Evolutionary conservation across 2,888 invertebrate genomes (phyloP).

Genomic region (Drosophila picticornis): DNA sequence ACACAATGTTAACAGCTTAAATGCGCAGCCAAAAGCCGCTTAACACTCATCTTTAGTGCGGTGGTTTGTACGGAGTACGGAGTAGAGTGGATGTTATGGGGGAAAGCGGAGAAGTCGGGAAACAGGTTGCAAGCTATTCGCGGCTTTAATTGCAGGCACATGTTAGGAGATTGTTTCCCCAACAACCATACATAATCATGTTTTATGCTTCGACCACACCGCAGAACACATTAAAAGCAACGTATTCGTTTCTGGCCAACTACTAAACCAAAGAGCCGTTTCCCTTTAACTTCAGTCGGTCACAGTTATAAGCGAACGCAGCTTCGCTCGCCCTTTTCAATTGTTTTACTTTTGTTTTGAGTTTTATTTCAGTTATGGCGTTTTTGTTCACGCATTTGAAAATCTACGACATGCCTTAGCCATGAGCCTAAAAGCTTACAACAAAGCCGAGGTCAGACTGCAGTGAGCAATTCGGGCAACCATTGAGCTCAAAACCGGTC

Average conservation of each 20-base stretch:
- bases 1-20: slow-evolving; percentile 71
- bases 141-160: slow-evolving; percentile 54
- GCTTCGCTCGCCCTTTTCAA: slow-evolving; percentile 13
- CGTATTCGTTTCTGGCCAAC: slow-evolving; percentile 27
- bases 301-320: slow-evolving; percentile 31
- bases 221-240: slow-evolving; percentile 36
- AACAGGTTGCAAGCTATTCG: slow-evolving; percentile 21
- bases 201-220: slow-evolving; percentile 56
- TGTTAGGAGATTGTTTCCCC: slow-evolving; percentile 11
- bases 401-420: slow-evolving; percentile 37
- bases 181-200: slow-evolving; percentile 56
- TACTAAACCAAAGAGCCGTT: slow-evolving; percentile 15
- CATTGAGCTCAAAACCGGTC: not conserved
- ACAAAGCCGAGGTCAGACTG: slow-evolving; percentile 3
- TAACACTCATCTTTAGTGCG: slow-evolving; percentile 71
- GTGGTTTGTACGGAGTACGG: slow-evolving; percentile 45
- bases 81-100: slow-evolving; percentile 2
- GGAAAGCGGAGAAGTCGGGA: not conserved
- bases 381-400: slow-evolving; percentile 43
- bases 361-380: slow-evolving; percentile 7
- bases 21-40: slow-evolving; percentile 71
- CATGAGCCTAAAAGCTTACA: slow-evolving; percentile 39
- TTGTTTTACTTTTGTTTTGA: slow-evolving; percentile 35
- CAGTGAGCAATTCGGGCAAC: slow-evolving; percentile 25
- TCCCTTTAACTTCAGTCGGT: slow-evolving; percentile 2